Evolutionary conservation across 2,888 invertebrate species (phyloP), one percentile per base, ranked within the genome.

Genomic region (Gonocerus acuteangulatus): DNA sequence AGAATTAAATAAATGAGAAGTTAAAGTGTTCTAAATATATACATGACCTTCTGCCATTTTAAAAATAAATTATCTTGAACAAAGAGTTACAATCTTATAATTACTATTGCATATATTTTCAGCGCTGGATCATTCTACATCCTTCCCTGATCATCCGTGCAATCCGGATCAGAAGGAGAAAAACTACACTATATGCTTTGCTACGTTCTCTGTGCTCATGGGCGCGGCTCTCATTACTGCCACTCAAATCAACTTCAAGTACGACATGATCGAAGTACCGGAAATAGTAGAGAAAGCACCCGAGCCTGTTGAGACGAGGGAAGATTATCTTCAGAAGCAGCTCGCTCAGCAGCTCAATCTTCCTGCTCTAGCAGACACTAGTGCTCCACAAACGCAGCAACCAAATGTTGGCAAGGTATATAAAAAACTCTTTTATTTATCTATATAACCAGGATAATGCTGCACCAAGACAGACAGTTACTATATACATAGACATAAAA

Each of bases 131-230:
- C 94, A 96, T 74, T 95, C 95, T 61, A 95, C 95, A 18, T 87
- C 94, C 0, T 97, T 99, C 75, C 89, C 93, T 21, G 83, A 89
- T 69, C 93, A 94, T 75, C 94, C 94, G 0, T 95, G 95, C 72
- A 72, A 71, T 0, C 90, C 92, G 6, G 89, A 90, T 70, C 81
- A 83, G 63, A 85, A 89, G 72, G 97, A 99, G 76, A 93, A 95
- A 74, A 99, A 99, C 77, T 99, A 99, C 76, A 95, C 94, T 34
- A 92, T 97, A 67, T 99, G 97, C 74, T 99, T 99, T 76, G 93
- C 95, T 11, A 94, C 95, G 48, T 99, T 99, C 77, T 91, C 94
- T 16, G 70, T 96, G 27, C 79, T 99, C 27, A 97, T 97, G 95
- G 88, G 91, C 1, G 93, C 91, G 48, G 95, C 97, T 1, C 80